Base-by-base conservation (phyloP, 2,888 invertebrate genomes). In the Diarsia brunnea region DNA sequence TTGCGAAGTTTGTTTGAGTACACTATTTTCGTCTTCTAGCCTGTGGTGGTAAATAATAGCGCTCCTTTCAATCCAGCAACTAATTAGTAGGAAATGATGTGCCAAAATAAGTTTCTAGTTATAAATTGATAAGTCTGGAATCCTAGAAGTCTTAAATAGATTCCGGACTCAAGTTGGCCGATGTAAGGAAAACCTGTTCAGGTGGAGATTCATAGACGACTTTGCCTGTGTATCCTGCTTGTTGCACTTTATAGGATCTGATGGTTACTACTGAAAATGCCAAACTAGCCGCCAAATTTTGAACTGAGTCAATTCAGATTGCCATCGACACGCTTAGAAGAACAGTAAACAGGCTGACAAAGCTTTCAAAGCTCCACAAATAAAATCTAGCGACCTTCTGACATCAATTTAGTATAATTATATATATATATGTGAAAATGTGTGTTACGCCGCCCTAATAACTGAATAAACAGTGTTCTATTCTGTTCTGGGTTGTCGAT, bases 1-100 rank as follows among this genome's bases (percentile, higher is more conserved):
- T 86, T 73, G 47, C 60, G 27, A 75, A 55, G 60, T 83, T 81
- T 65, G 75, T 70, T 78, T 72, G 45, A 58, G 63, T 74, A 63
- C 19, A 70, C 43, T 73, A 78, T 78, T 79, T 82, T 79, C 31
- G 53, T 71, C 66, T 75, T 65, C 21, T 60, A 55, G 51, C 65
- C 65, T 8, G 10, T 21, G 4, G 27, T 49, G 49, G 47, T 43
- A 38, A 38, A 27, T 61, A 69, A 55, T 27, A 8, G 43, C 5
- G 16, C 0, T 49, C 61, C 47, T 47, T 61, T 58, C 19, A 7
- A 69, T 47, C 8, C 16, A 16, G 27, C 8, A 45, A 27, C n/a
- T 16, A 55, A 45, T 71, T 27, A 45, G 55, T 31, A n/a, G n/a
- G 43, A 8, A 31, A 24, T 21, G 1, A 5, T 71, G 21, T 12